Percentiles rank a stretch among this genome's conserved stretches.
Conservation (phyloP, 92 coral and sea anemone genomes). For the Palythoa heliodiscus region DNA sequence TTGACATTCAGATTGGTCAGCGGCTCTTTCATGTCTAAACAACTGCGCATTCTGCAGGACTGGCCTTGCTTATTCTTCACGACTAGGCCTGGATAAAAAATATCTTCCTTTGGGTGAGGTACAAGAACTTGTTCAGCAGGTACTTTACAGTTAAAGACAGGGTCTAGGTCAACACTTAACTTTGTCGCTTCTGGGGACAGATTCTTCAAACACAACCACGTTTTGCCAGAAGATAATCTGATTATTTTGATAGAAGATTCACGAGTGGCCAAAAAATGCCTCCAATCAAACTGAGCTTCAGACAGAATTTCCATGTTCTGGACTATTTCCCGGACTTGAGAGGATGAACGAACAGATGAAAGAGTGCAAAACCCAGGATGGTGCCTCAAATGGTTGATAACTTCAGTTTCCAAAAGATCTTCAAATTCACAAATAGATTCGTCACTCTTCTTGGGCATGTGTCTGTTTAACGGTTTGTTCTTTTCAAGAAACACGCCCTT, state of each 20-base stretch:
- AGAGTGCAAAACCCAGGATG: neutral
- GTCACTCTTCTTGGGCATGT: neutral
- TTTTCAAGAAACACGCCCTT: neutral
- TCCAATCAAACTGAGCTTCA: neutral
- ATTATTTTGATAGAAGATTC: neutral
- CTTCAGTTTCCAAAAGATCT: constrained; percentile 12
- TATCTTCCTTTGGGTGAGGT: neutral
- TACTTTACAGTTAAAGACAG: neutral
- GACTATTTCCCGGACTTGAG: neutral
- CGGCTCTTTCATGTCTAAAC: neutral
- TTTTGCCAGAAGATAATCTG: neutral
- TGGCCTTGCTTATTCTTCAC: neutral
- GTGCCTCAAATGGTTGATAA: neutral
- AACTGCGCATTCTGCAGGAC: neutral
- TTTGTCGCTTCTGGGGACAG: neutral
- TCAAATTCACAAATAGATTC: neutral
- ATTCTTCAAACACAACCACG: neutral
- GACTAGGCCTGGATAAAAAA: neutral
- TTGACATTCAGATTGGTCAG: neutral
- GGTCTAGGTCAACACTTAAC: neutral
- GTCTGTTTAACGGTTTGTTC: neutral
- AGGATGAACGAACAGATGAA: neutral
- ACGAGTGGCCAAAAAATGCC: neutral
- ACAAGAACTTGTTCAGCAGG: neutral
- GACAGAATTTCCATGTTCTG: neutral